Percentiles rank a stretch among this genome's conserved stretches.
Evolutionary conservation across 92 coral and sea anemone genomes (phyloP).

Genomic region (Epizoanthus fatuus): DNA sequence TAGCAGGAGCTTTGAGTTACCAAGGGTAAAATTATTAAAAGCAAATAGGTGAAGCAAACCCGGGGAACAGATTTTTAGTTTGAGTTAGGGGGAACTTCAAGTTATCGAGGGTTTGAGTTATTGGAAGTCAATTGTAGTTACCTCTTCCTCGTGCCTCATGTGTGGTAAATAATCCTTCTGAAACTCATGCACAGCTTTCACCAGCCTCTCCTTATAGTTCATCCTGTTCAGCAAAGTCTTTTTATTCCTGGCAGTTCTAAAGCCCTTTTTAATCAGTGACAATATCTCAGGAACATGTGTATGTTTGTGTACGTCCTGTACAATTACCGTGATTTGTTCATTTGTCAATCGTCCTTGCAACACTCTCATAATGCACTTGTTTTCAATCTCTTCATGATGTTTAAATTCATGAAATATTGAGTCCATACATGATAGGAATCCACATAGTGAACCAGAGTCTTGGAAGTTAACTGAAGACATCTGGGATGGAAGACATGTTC

Average conservation of each 20-base stretch:
- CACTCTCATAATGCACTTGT: constrained; percentile 86
- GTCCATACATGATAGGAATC: constrained; percentile 81
- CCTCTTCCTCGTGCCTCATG: constrained; percentile 99
- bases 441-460: constrained; percentile 81
- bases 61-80: too few relatives aligned
- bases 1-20: too few relatives aligned
- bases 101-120: not conserved
- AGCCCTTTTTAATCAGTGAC: constrained; percentile 82
- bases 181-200: constrained; percentile 89
- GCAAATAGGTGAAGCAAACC: too few relatives aligned
- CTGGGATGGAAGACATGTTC: constrained; percentile 45
- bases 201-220: constrained; percentile 81
- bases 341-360: constrained; percentile 89
- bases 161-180: constrained; percentile 94
- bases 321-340: constrained; percentile 79
- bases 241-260: constrained; percentile 76
- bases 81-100: too few relatives aligned
- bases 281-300: constrained; percentile 91
- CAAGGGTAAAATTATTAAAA: too few relatives aligned
- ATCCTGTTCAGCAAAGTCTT: constrained; percentile 77
- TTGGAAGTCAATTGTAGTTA: not conserved
- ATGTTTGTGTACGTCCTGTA: constrained; percentile 89
- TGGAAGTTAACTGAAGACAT: constrained; percentile 91
- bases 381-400: constrained; percentile 98
- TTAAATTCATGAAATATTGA: constrained; percentile 93